Percentiles rank a stretch among this genome's conserved stretches.
These are phyloP conservation scores for Drosophila borborema DNA, from an alignment of 2,888 invertebrate species.

Conservation along the genomic window DNA sequence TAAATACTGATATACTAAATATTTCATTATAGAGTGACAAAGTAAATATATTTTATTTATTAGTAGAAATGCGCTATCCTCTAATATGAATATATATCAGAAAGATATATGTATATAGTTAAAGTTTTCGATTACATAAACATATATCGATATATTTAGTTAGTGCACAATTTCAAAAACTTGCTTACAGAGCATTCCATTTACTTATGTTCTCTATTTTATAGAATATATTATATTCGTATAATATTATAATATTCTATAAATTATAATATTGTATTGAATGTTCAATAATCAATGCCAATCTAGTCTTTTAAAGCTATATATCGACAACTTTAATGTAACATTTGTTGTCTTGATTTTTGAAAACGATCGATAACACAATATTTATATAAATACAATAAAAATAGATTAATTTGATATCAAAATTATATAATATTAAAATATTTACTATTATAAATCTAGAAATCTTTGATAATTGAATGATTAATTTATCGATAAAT, in stretches of 20 bases:
- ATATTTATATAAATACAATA: neutral
- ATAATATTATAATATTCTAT: neutral
- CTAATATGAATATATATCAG: neutral
- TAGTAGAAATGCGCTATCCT: neutral
- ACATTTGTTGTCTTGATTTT: too few species aligned
- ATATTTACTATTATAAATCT: neutral
- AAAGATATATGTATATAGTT: neutral
- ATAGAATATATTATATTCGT: too few species aligned
- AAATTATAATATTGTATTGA: too few species aligned
- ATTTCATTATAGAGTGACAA: neutral
- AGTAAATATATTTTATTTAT: neutral
- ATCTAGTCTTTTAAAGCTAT: too few species aligned
- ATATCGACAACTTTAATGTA: neutral
- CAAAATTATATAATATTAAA: neutral
- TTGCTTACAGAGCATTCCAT: too few species aligned
- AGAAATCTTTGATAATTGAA: neutral
- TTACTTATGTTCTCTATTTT: too few species aligned
- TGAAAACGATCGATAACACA: neutral
- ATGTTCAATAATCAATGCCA: too few species aligned
- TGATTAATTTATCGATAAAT: neutral
- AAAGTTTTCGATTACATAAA: neutral
- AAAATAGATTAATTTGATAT: too few species aligned
- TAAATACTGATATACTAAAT: neutral
- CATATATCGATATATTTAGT: too few species aligned
- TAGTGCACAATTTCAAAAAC: too few species aligned